Evolutionary conservation across 2,797 vertebrate genomes (phyloP).

Genomic region (Eupleurogrammus muticus): DNA sequence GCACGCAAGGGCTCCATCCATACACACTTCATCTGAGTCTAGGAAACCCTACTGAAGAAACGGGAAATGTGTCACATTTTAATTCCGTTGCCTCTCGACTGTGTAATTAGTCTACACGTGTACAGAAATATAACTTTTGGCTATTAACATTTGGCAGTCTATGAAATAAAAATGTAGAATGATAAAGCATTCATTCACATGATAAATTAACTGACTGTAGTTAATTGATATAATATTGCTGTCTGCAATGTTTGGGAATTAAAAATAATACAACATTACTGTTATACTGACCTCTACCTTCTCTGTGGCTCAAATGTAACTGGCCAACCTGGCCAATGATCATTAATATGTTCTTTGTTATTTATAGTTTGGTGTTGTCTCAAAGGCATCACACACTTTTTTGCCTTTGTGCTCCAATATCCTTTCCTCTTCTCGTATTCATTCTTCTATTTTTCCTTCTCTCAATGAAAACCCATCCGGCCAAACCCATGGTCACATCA

Average conservation of each 20-base stretch:
- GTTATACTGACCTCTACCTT: background rate
- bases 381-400: background rate
- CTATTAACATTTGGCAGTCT: background rate
- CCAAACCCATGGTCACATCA: conserved; percentile 43
- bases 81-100: conserved; percentile 14
- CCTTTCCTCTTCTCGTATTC: conserved; percentile 33
- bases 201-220: background rate
- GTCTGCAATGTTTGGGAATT: background rate
- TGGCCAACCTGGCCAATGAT: background rate
- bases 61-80: conserved; percentile 19
- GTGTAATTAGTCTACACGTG: conserved; percentile 13
- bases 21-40: conserved; percentile 35
- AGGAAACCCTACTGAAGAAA: conserved; percentile 27
- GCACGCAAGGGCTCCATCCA: conserved; percentile 40
- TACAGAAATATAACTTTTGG: background rate
- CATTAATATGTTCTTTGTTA: conserved; percentile 12
- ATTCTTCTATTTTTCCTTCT: conserved; percentile 39
- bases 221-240: background rate
- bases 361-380: conserved; percentile 23
- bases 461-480: conserved; percentile 44
- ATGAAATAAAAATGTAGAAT: background rate
- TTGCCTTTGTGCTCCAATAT: conserved; percentile 21
- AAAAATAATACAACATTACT: background rate
- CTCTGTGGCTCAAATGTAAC: conserved; percentile 21
- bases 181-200: background rate